phyloP scores from a whole-genome alignment of 1,140 invertebrate species.

The Drosophila baimaii region DNA sequence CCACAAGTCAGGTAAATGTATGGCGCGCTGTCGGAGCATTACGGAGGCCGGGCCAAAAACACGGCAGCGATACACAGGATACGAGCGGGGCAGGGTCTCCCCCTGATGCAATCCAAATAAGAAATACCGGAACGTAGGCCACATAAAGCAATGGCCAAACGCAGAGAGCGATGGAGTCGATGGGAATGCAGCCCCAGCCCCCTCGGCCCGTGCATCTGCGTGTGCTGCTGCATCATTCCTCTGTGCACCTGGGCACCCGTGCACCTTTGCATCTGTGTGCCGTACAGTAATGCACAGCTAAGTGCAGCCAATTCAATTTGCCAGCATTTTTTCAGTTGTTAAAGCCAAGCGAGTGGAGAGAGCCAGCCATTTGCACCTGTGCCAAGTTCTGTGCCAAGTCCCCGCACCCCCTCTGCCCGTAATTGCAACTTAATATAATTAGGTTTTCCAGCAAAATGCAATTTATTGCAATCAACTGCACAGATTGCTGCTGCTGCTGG shows the following conservation, averaged over 20 bases:
- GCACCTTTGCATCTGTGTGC: neutral
- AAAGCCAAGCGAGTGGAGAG: slow-evolving; percentile 22
- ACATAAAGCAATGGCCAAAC: slow-evolving; percentile 30
- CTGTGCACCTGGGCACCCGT: neutral
- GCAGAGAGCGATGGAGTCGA: slow-evolving; percentile 13
- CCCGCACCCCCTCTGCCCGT: slow-evolving; percentile 12
- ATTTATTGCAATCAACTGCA: slow-evolving; percentile 70
- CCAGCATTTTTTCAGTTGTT: slow-evolving; percentile 41
- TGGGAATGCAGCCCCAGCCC: slow-evolving; percentile 16
- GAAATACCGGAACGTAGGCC: slow-evolving; percentile 29
- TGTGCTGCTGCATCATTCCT: slow-evolving; percentile 23
- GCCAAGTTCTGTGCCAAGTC: slow-evolving; percentile 13
- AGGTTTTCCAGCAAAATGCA: slow-evolving; percentile 63
- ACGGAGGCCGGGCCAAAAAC: slow-evolving; percentile 6
- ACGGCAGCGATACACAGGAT: slow-evolving; percentile 25
- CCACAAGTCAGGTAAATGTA: slow-evolving; percentile 48
- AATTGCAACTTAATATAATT: slow-evolving; percentile 79
- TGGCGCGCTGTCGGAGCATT: slow-evolving; percentile 3
- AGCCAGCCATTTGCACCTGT: slow-evolving; percentile 42
- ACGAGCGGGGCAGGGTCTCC: neutral
- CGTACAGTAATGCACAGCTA: slow-evolving; percentile 41
- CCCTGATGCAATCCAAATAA: slow-evolving; percentile 32
- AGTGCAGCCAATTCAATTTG: slow-evolving; percentile 77
- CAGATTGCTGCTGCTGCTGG: slow-evolving; percentile 38
- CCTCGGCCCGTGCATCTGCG: neutral